Base-by-base conservation (phyloP, 2,888 invertebrate genomes). In the Hyles lineata region DNA sequence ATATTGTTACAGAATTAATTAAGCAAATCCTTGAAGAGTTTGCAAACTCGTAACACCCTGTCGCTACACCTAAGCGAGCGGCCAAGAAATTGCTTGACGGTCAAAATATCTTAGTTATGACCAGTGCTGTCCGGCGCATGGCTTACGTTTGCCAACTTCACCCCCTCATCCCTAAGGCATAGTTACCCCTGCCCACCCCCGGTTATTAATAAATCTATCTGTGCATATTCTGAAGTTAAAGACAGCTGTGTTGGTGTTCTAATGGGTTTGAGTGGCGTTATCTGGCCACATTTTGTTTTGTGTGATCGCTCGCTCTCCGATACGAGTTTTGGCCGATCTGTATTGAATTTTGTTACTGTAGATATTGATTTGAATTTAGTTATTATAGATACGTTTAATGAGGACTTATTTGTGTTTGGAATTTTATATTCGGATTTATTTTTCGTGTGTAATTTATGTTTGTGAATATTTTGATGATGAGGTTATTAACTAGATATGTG, bases 51-150 rank as follows among this genome's bases (percentile, higher is more conserved):
- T 80, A 87, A 85, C 94, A 93, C 79, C 91, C 92, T 90, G 85
- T 93, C 84, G 86, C 83, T 75, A 77, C 84, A 83, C 85, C 85
- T 85, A 86, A 87, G 83, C 67, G 67, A 85, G 88, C 55, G 55
- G n/a, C 91, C 92, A 94, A 93, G 93, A 92, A 92, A 93, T 93
- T 90, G 92, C 92, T 89, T 90, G 93, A 92, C 93, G 92, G 92
- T 93, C 94, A 93, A 94, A 94, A 94, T 93, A 94, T 94, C 94
- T 94, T 94, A 93, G 94, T 92, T 94, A 94, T 94, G 94, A 92
- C 94, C 92, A 91, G 89, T 92, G 87, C 93, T 94, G 94, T 94
- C 94, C 93, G 85, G 91, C 85, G 85, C 94, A 94, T 84, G 89
- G 91, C 92, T 91, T 91, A 93, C 91, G 91, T 90, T 92, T 90